Evolutionary conservation across 1,140 invertebrate species (phyloP).

Genomic region (Delia radicum): DNA sequence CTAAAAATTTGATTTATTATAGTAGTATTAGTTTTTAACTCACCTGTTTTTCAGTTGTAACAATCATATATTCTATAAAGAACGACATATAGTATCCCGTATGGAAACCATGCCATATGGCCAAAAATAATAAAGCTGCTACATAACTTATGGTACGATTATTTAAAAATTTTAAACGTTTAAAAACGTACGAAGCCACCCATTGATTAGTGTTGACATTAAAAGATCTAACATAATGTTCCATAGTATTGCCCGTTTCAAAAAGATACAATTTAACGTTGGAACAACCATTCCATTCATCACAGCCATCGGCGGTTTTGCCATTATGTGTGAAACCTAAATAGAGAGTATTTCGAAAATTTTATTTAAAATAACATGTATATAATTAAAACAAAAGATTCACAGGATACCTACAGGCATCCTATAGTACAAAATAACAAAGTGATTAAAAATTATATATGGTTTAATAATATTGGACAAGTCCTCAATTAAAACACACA

Average conservation of each 20-base stretch:
- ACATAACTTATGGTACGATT: conserved; percentile 83
- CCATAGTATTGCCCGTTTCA: conserved; percentile 78
- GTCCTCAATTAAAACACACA: too few species aligned
- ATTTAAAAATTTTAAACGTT: conserved; percentile 85
- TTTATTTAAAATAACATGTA: too few species aligned
- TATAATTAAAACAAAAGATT: too few species aligned
- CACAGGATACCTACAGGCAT: too few species aligned
- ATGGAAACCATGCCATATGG: conserved; percentile 91
- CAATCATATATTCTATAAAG: conserved; percentile 86
- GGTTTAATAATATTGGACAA: too few species aligned
- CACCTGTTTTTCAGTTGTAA: conserved; percentile 85
- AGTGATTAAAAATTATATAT: too few species aligned
- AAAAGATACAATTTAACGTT: conserved; percentile 79
- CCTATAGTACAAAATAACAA: too few species aligned
- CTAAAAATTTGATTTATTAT: too few species aligned
- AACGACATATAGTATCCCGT: conserved; percentile 91
- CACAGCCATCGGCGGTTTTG: conserved; percentile 58
- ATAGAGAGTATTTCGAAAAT: not conserved
- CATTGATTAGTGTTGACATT: conserved; percentile 94
- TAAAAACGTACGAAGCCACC: conserved; percentile 90
- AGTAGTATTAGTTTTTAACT: conserved; percentile 33
- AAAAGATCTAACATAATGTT: conserved; percentile 83
- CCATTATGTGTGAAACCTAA: conserved; percentile 76
- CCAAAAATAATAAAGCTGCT: conserved; percentile 79
- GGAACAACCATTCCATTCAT: conserved; percentile 79